These are phyloP conservation scores for Willisornis vidua DNA, from an alignment of 2,113 vertebrate genomes.

Conservation along the genomic window DNA sequence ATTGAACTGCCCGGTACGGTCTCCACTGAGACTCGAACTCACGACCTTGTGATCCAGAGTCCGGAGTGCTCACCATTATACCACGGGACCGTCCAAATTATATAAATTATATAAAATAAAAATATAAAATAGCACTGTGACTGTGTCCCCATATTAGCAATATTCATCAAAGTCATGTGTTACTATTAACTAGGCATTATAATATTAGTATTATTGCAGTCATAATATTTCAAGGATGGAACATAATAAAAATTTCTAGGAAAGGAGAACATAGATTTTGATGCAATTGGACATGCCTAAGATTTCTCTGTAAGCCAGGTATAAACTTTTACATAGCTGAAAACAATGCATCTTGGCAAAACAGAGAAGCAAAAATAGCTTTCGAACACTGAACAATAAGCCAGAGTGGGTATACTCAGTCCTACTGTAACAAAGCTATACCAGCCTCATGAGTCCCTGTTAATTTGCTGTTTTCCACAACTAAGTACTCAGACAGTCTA, in stretches of 20 bases:
- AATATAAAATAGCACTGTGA: neutral
- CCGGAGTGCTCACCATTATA: no score
- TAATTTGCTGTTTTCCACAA: neutral
- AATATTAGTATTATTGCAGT: neutral
- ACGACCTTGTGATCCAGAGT: no score
- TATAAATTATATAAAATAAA: neutral
- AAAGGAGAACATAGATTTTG: neutral
- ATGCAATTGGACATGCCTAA: neutral
- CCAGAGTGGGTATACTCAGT: neutral
- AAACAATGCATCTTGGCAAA: neutral
- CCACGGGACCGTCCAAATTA: no score
- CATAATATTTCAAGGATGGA: neutral
- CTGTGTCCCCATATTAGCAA: neutral
- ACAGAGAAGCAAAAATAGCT: neutral
- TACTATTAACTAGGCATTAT: neutral
- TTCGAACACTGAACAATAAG: neutral
- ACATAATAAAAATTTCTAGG: neutral
- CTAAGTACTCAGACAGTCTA: neutral
- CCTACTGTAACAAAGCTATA: neutral
- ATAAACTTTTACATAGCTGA: neutral
- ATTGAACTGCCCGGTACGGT: no score
- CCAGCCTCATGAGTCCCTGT: neutral
- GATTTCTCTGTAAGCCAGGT: neutral
- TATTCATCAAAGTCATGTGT: neutral
- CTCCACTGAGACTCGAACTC: no score